Conservation (phyloP, 2,113 vertebrate genomes). For the Larimichthys crocea region DNA sequence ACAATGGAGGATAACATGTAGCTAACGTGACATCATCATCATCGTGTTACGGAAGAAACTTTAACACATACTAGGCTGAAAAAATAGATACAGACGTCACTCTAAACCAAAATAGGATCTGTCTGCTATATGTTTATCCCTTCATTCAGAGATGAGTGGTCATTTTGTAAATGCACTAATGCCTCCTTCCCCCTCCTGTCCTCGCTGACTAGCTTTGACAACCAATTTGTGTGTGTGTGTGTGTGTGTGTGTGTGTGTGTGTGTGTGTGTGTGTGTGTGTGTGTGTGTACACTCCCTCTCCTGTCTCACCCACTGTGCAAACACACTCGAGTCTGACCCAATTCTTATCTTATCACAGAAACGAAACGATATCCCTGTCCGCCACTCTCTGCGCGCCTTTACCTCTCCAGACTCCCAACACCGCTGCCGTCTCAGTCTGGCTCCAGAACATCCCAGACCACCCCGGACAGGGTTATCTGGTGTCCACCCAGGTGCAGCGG, state of each 20-base stretch:
- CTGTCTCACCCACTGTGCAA: constrained; percentile 61
- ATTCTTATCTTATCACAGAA: constrained; percentile 69
- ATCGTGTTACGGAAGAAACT: background rate
- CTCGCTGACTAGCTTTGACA: constrained; percentile 58
- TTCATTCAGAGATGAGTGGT: constrained; percentile 51
- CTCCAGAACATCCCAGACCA: constrained; percentile 27
- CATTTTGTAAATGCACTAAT: constrained; percentile 66
- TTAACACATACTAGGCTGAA: constrained; percentile 3
- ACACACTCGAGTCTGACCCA: constrained; percentile 76
- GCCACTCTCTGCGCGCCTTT: constrained; percentile 13
- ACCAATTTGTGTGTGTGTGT: constrained; percentile 49
- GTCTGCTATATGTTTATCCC: constrained; percentile 26
- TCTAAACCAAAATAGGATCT: constrained; percentile 36
- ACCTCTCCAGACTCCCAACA: background rate
- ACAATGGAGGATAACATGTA: constrained; percentile 3
- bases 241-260: too few species aligned
- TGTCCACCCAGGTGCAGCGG: constrained; percentile 23
- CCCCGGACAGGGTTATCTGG: constrained; percentile 37
- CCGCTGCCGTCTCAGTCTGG: background rate
- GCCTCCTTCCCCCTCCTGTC: constrained; percentile 29
- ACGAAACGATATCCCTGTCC: constrained; percentile 52
- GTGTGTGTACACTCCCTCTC: constrained; percentile 44
- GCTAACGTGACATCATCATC: background rate
- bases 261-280: constrained; percentile 28
- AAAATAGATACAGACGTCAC: constrained; percentile 9